Base-by-base conservation (phyloP, 2,888 invertebrate species). In the Pegoplata infirma region DNA sequence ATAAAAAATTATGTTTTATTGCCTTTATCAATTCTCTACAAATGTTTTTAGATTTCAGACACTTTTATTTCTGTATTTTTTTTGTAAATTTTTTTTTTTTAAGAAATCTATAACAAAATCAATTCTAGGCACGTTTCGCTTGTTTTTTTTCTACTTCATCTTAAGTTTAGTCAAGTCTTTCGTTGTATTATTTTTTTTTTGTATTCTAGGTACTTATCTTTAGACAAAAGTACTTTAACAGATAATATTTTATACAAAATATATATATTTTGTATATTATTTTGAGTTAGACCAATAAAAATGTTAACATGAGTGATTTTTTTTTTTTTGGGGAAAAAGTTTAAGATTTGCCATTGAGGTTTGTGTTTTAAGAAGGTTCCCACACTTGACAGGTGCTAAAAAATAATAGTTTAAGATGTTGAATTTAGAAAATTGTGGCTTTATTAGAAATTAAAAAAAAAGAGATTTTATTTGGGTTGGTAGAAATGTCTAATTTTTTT, bases 121-220 rank as follows among this genome's bases (percentile, higher is more conserved):
- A 75, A 79, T 79, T 79, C 79, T 56, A 75, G 66, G 51, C 75
- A 79, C 79, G 75, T 75, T 79, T 75, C 61, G 36, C 44, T 72
- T 63, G 32, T 55, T 49, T 56, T 23, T 46, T 10, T n/a, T 55
- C 1, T 5, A 23, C 51, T 63, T 47, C 55, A 44, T 40, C 28
- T 28, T 21, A 49, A 28, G 17, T 64, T 72, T 66, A 71, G 53
- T 61, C 46, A 12, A 66, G 28, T 51, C 25, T 51, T 71, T 64
- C 12, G 55, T 40, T n/a, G n/a, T n/a, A n/a, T n/a, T n/a, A n/a
- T n/a, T n/a, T n/a, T 47, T 46, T 23, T 61, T 17, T 23, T 49
- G 14, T 32, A 25, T 32, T 55, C 44, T 32, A 66, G 61, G 51
- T 51, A 61, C 28, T 72, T 67, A 44, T 55, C 19, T 59, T 63